Base-by-base conservation (phyloP, 2,797 vertebrate genomes). In the Aselliscus stoliczkanus region DNA sequence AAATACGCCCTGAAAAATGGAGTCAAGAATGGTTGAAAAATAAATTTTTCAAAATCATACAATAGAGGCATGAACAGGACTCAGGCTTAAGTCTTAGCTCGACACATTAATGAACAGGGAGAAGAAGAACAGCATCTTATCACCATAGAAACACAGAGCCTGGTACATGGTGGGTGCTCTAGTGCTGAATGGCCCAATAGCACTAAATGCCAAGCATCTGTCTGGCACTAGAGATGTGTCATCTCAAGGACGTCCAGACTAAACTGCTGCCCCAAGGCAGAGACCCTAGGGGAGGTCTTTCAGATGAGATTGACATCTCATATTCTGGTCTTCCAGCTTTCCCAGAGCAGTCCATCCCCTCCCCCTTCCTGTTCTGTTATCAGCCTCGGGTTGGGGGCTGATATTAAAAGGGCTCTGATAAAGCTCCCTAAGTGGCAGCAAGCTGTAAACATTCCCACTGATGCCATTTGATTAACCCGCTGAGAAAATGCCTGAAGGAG, bases 361-460 rank as follows among this genome's bases (percentile, higher is more conserved):
- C 60, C 60, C 75, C 54, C 44, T 90, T 65, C 73, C 81, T 27
- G 29, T 27, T 25, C 90, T 23, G 58, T 98, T 98, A 98, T 98
- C 98, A 95, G 96, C 95, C 0, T 7, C n/a, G 76, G 94, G 95
- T 67, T 44, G 93, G 92, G 95, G 97, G 94, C 58, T 96, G 98
- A 98, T 98, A 98, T 96, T 91, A 94, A 77, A 94, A 97, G 97
- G 94, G 88, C 76, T 94, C 92, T 13, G 98, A 98, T 98, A 98
- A 98, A 96, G 65, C 92, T 90, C 95, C 92, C 97, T 98, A 98
- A 98, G 98, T 98, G 98, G 98, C 98, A 98, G 98, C 97, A 98
- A 98, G 98, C 97, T 98, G 98, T 98, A 98, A 99, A 98, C 98
- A 98, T 98, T 98, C 98, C 98, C 98, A 98, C 97, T 97, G 98